A percentile compares a stretch with the other conserved stretches of the same genome.
These are phyloP conservation scores for Ictalurus furcatus DNA, from an alignment of 2,113 vertebrate species.

Conservation along the genomic window DNA sequence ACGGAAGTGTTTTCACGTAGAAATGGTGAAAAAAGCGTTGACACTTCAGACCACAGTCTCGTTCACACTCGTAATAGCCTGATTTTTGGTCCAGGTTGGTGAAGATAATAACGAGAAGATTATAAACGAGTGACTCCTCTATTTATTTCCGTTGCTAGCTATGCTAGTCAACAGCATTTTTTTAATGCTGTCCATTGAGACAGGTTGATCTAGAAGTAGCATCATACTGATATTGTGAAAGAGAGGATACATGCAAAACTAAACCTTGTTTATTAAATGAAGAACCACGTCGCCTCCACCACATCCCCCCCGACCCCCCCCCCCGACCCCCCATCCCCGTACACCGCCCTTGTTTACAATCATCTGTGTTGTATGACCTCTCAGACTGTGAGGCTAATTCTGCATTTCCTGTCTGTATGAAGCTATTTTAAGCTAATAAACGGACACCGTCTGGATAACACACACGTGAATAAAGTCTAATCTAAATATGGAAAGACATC, in stretches of 20 bases:
- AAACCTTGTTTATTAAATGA: background rate
- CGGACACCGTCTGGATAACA: background rate
- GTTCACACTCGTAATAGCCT: background rate
- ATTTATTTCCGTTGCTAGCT: background rate
- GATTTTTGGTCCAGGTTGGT: background rate
- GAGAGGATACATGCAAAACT: background rate
- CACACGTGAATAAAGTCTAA: background rate
- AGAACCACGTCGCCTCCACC: too few relatives aligned
- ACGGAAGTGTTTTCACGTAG: background rate
- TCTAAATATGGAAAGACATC: conserved; percentile 20
- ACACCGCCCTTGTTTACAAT: background rate
- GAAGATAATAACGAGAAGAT: background rate
- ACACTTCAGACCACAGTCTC: background rate
- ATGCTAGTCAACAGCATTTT: background rate
- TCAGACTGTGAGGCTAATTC: background rate
- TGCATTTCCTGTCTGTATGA: conserved; percentile 20
- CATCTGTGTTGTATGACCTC: background rate
- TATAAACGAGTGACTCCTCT: background rate
- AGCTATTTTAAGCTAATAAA: conserved; percentile 25
- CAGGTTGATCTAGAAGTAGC: background rate
- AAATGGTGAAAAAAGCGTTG: background rate
- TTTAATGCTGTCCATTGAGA: background rate
- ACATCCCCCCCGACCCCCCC: too few relatives aligned
- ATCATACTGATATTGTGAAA: background rate
- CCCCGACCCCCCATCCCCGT: too few relatives aligned